Base-by-base conservation (phyloP, 2,888 invertebrate genomes). In the Apomyelois bistriatella region DNA sequence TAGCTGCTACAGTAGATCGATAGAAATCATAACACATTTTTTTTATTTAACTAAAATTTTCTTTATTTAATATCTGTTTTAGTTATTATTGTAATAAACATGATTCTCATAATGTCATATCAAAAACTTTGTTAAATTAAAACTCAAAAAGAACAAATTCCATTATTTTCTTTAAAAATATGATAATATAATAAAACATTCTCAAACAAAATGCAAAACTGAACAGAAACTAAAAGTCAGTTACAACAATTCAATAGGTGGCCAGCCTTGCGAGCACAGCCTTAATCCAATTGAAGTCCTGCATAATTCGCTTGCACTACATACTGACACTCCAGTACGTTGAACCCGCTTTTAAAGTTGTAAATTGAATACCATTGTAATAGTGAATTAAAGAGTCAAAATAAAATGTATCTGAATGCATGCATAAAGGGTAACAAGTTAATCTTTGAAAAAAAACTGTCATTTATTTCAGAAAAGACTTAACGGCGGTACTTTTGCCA, bases 281-380 rank as follows among this genome's bases (percentile, higher is more conserved):
- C 69, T 66, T 80, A 79, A 84, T 82, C 82, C 76, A 82, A 83
- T 83, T 79, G 76, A 77, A 79, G 77, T 72, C 76, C 75, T 82
- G 76, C 80, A 84, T 83, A 81, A 83, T 84, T 81, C 76, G 70
- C 74, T 65, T 70, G 68, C 60, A 64, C 64, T 64, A 66, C 70
- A 50, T 40, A 40, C 28, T 50, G 49, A 40, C 15, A 50, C 40
- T 50, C 3, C 40, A 49, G 49, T 38, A 28, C 49, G 22, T 49
- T 49, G 49, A 49, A 38, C 49, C 38, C 38, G 49, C 22, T 40
- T 38, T 49, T 38, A 28, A 15, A 13, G 40, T 8, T 12, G 40
- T 6, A 13, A 16, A 16, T 16, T 16, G 16, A 40, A 40, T 40
- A 16, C 3, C 16, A 10, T 40, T 16, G 16, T 9, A 16, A 10